Percentiles rank a stretch among this genome's conserved stretches.
Conservation (phyloP, 2,113 vertebrate genomes). For the Sebastes schlegelii region DNA sequence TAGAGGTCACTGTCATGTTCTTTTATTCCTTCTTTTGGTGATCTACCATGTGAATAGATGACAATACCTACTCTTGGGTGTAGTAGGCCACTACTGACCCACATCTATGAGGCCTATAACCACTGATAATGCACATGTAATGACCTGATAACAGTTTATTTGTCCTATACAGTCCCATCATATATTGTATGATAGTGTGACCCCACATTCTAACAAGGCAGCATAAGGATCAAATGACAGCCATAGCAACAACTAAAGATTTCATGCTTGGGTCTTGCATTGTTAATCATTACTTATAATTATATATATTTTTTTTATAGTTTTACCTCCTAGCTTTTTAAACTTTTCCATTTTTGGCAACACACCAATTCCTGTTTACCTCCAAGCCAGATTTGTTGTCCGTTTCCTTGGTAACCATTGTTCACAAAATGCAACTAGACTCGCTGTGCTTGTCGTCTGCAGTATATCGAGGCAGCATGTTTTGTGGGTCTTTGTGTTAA, state of each 20-base stretch:
- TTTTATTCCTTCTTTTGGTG: too few species aligned
- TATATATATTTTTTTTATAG: neutral
- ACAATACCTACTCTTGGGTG: too few species aligned
- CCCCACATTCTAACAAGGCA: neutral
- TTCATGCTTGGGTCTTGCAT: neutral
- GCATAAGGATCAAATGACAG: neutral
- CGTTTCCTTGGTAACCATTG: slow-evolving; percentile 28
- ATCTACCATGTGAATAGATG: too few species aligned
- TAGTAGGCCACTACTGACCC: too few species aligned
- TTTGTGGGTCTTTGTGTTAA: slow-evolving; percentile 27
- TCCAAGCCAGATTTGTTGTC: slow-evolving; percentile 7
- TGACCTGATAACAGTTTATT: too few species aligned
- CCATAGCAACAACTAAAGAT: neutral
- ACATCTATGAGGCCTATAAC: too few species aligned
- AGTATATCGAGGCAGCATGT: neutral
- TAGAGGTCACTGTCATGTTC: too few species aligned
- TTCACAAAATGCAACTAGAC: slow-evolving; percentile 6
- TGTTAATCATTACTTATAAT: neutral
- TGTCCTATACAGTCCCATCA: neutral
- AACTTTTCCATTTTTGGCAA: neutral
- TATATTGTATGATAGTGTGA: neutral
- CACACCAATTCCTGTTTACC: neutral
- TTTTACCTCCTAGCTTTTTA: neutral
- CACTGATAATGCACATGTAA: too few species aligned
- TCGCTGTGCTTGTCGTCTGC: neutral